Evolutionary conservation across 1,140 invertebrate species (phyloP), one percentile per base, ranked within the genome.

Genomic region (Bombus affinis): DNA sequence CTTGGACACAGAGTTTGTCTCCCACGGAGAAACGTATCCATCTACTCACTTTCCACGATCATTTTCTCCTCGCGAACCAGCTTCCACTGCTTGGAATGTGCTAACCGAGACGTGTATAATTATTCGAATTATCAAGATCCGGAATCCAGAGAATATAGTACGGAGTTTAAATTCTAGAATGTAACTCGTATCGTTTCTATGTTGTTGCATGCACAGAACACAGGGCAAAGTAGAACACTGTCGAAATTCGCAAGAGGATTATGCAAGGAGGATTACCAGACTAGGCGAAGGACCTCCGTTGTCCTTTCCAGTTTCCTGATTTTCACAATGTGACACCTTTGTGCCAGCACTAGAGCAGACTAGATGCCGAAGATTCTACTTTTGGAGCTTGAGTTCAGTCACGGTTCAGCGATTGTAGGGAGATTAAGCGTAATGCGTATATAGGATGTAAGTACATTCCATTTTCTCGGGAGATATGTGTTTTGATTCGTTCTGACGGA

Each of bases 231-330:
- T 32, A 15, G 71, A 13, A 44, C 70, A 44, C 70, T 28, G 39
- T 73, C n/a, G 71, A 73, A 73, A 73, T 73, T 73, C 42, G 42
- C 39, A 73, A 73, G 71, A 44, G 71, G 71, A 73, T 73, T 73
- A 73, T 32, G 71, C 71, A 70, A 37, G 44, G 39, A n/a, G 32
- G 62, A 79, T 68, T 44, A 80, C 32, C 44, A 47, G 62, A 68
- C 66, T 68, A 32, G 25, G 2, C 22, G 62, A 22, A n/a, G 44
- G 65, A 68, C 65, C 78, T n/a, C 6, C 65, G 44, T 70, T 44
- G 78, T 53, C 28, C 78, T 73, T 73, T 73, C 71, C 71, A 73
- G 71, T 73, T 44, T 76, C 47, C 44, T 53, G 32, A 59, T 76
- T 76, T 76, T 37, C 74, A 28, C 47, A 35, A n/a, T 59, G 35